Evolutionary conservation across 92 coral and sea anemone species (phyloP), one percentile per base, ranked within the genome.

Genomic region (Meandrina meandrites): DNA sequence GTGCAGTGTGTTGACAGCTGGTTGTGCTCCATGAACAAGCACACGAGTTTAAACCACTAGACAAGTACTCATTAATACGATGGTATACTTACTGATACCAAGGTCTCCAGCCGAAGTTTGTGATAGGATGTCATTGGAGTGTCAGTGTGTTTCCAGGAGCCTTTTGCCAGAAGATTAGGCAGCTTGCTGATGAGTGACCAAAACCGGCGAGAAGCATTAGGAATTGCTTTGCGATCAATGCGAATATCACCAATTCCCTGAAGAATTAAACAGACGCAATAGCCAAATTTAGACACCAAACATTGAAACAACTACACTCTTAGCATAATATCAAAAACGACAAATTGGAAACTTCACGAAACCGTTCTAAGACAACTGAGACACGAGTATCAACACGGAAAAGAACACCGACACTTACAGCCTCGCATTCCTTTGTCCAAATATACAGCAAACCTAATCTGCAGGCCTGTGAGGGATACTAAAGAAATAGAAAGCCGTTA

Each of bases 361-460:
- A 40, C 45, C 3, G 2, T 40, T 40, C 6, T 40, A 40, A 40
- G 45, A 54, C 53, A 54, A 4, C 17, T 51, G 9, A 64, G 31
- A 64, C 69, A 48, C n/a, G 2, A 72, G 50, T 18, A 32, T 30
- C 17, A 1, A 51, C 81, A 22, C 19, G 57, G 40, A 73, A 8
- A n/a, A 27, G 37, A n/a, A 21, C 34, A 64, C 24, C 4, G 34
- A 32, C 30, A 83, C 95, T 81, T 83, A 96, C 99, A 88, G 94
- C 88, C 83, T 96, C 99, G 75, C 98, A 95, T 83, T 96, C 99
- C 88, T 84, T 95, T 11, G 99, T 96, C 99, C 99, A 96, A 47
- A 95, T 93, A 79, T 90, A 96, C 51, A 96, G 93, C 37, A 96
- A 85, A 27, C 99, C 99, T 27, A 96, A 98, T 32, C 99, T 87